Conservation (phyloP, 2,113 vertebrate species). For the Taurulus bubalis region DNA sequence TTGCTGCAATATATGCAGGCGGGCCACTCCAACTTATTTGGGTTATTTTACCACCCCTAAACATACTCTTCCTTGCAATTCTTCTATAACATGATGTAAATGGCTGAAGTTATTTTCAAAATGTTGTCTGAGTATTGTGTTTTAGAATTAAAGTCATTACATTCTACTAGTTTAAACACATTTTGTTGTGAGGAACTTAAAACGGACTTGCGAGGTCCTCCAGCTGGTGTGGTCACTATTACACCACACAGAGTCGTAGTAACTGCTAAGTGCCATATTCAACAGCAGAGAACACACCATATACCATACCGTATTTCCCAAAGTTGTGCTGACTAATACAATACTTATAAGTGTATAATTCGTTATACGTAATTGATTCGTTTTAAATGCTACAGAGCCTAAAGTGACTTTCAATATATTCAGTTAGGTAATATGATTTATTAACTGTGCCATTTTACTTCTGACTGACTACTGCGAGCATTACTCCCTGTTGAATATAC, state of each 20-base stretch:
- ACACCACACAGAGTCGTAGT: background rate
- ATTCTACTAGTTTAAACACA: background rate
- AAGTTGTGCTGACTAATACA: background rate
- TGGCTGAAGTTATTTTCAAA: background rate
- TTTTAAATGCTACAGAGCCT: background rate
- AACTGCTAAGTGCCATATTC: background rate
- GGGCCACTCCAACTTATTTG: background rate
- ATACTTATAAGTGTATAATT: constrained; percentile 12
- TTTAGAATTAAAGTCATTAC: background rate
- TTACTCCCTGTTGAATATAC: constrained; percentile 15
- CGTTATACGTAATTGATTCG: too few species aligned
- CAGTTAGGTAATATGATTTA: background rate
- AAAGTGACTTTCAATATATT: constrained; percentile 16
- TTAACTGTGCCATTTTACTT: background rate
- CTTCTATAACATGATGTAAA: background rate
- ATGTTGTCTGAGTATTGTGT: background rate
- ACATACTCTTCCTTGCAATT: background rate
- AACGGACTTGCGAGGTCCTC: background rate
- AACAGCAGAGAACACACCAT: constrained; percentile 1
- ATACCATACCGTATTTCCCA: too few species aligned
- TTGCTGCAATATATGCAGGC: background rate
- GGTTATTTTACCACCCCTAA: background rate
- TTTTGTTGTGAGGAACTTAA: background rate
- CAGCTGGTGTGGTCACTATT: background rate
- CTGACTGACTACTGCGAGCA: background rate